Evolutionary conservation across 2,888 invertebrate genomes (phyloP), one percentile per base, ranked within the genome.

Genomic region (Saturnia pavonia): DNA sequence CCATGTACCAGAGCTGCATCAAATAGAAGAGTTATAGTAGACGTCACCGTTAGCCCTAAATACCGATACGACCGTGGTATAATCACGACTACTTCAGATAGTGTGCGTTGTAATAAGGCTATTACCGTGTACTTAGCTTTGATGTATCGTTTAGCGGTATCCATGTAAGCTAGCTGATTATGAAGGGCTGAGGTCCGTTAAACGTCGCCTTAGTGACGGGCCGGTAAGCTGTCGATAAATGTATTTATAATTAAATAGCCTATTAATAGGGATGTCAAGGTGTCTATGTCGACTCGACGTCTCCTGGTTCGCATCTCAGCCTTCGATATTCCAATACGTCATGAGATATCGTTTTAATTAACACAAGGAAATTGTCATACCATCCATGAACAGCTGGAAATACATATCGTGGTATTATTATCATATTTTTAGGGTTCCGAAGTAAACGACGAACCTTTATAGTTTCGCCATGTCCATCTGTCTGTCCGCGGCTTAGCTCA

Each of bases 71-170:
- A 76, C 77, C 73, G 78, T 77, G 79, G 81, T 77, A 82, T 86
- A 88, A 88, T 89, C 86, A 84, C 85, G 82, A 85, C 84, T 82
- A 82, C 83, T 82, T 82, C 76, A 76, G 79, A 80, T 79, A 78
- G 79, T 80, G 81, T 78, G 77, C 71, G 70, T 70, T 81, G 67
- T 85, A 85, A 86, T 87, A 87, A 81, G 34, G 82, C 85, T 84
- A 87, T 86, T 87, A 85, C 84, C 80, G 87, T 87, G 88, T 82
- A 86, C 89, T 88, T 88, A 85, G 86, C 85, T 88, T 88, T 91
- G 92, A 92, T 89, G 89, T 87, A 92, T 91, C 88, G 90, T 81
- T 86, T 92, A 92, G 92, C 92, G 92, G 92, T 91, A 92, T 84
- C 88, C 87, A 91, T 91, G 89, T 91, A 84, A 85, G 83, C 84